Conservation (phyloP, 1,140 invertebrate species). For the Drosophila nigromelanica region DNA sequence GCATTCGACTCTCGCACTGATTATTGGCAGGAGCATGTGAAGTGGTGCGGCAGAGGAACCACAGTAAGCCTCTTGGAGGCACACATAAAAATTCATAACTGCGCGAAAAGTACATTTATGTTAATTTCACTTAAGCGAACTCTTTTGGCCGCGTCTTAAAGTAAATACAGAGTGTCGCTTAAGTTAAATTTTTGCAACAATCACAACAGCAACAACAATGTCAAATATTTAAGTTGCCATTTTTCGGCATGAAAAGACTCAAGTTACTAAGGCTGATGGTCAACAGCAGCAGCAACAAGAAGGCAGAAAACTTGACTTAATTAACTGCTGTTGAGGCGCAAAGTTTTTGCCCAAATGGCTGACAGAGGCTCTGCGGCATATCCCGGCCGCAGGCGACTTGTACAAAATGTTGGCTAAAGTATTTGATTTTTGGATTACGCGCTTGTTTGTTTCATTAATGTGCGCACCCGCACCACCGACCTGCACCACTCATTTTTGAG, state of each 20-base stretch:
- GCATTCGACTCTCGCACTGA: conserved; percentile 47
- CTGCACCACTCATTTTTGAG: conserved; percentile 14
- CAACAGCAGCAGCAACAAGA: conserved; percentile 49
- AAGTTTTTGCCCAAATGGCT: conserved; percentile 67
- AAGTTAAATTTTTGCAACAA: conserved; percentile 20
- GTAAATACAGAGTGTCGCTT: conserved; percentile 34
- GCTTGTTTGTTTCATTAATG: conserved; percentile 53
- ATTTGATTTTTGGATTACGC: conserved; percentile 77
- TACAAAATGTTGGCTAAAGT: conserved; percentile 66
- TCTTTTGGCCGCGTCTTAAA: conserved; percentile 55
- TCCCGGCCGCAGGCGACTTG: conserved; percentile 56
- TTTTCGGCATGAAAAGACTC: conserved; percentile 63
- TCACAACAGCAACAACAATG: conserved; percentile 13
- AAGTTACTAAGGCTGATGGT: conserved; percentile 36
- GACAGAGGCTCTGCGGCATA: conserved; percentile 49
- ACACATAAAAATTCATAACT: conserved; percentile 75
- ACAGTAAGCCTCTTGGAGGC: conserved; percentile 45
- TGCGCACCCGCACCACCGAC: neutral
- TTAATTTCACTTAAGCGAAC: conserved; percentile 74
- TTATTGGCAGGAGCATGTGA: conserved; percentile 68
- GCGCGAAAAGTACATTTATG: conserved; percentile 67
- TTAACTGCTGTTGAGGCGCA: conserved; percentile 76
- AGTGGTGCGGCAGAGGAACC: neutral
- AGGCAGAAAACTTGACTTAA: conserved; percentile 72
- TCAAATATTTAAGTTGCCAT: conserved; percentile 74